Evolutionary conservation across 2,888 invertebrate genomes (phyloP).

Genomic region (Lithophane socia): DNA sequence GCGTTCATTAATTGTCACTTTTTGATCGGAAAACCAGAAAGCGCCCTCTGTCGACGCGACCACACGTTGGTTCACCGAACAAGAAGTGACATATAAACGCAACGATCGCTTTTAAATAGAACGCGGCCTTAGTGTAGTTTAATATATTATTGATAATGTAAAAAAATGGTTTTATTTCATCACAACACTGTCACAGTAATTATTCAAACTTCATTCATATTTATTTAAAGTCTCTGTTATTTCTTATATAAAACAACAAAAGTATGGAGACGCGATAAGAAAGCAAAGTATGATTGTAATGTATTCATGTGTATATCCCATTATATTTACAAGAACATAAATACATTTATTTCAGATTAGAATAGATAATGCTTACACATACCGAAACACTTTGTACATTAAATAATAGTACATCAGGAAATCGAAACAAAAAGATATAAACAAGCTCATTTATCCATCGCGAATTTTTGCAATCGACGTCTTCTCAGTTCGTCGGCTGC

Average conservation of each 20-base stretch:
- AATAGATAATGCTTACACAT: constrained; percentile 88
- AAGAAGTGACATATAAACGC: too few species aligned
- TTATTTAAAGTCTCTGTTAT: constrained; percentile 48
- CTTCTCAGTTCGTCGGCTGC: constrained; percentile 93
- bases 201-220: constrained; percentile 56
- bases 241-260: constrained; percentile 49
- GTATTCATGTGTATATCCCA: constrained; percentile 89
- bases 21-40: too few species aligned
- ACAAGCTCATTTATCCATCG: constrained; percentile 85
- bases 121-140: constrained; percentile 62
- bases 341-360: constrained; percentile 86
- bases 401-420: constrained; percentile 84
- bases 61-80: too few species aligned
- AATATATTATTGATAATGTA: constrained; percentile 67
- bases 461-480: constrained; percentile 94
- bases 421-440: constrained; percentile 78
- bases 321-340: constrained; percentile 90
- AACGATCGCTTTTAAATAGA: too few species aligned
- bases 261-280: constrained; percentile 58
- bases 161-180: constrained; percentile 62
- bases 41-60: too few species aligned
- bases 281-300: constrained; percentile 76
- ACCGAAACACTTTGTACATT: constrained; percentile 89
- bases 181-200: constrained; percentile 51
- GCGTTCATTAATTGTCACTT: too few species aligned